Base-by-base conservation (phyloP, 2,888 invertebrate genomes). In the Scotopteryx bipunctaria region DNA sequence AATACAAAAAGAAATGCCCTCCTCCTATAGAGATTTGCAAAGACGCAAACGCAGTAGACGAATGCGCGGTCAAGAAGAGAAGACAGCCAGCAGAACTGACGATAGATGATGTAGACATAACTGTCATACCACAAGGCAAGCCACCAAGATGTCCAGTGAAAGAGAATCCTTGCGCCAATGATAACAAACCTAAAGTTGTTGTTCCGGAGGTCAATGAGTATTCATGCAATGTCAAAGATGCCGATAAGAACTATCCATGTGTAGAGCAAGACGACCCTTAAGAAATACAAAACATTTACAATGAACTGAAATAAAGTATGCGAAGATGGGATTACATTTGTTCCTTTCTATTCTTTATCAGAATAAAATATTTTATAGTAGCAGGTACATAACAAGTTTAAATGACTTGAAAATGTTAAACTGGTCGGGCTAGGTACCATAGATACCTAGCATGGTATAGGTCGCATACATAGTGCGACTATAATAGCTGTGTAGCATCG, bases 61-160 rank as follows among this genome's bases (percentile, higher is more conserved):
- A n/a, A 14, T 40, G 48, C 9, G 11, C 19, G 21, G 3, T 9
- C 6, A 41, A 29, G 15, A 41, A 38, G 17, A 47, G 31, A 27
- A 27, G 9, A 42, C 14, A 16, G 5, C 3, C 32, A 0, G 41
- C 11, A 9, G 35, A 8, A 9, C 5, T 42, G 15, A 11, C 17
- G 4, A 42, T 42, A 8, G 35, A 36, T 5, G 48, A 36, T n/a
- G 27, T 27, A 3, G 41, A 25, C 3, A 42, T 42, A 21, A 14
- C 15, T 3, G 42, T 42, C 6, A 29, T 40, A 27, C 31, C 32
- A 11, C 23, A 32, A 42, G 23, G 5, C 5, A 42, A 35, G 17
- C 55, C 55, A 0, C 50, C 49, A 29, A 46, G 3, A 27, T 55
- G 55, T 27, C 49, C 55, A n/a, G 1, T 15, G 0, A 13, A 38